A percentile compares a stretch with the other conserved stretches of the same genome.
phyloP scores from a whole-genome alignment of 2,113 vertebrate genomes.

The Pseudorhombus dupliciocellatus region DNA sequence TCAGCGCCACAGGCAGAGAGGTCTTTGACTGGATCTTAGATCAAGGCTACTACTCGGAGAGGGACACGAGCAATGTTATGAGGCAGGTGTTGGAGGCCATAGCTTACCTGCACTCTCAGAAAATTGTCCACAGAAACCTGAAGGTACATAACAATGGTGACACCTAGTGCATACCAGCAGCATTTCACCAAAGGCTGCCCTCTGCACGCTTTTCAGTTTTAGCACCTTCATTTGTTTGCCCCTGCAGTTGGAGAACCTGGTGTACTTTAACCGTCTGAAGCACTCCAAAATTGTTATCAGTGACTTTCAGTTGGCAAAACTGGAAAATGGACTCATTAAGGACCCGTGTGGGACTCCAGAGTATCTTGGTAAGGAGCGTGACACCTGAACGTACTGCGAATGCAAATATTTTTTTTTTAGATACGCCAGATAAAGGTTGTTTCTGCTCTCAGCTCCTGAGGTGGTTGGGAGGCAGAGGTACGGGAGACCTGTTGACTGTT shows the following conservation, averaged over 20 bases:
- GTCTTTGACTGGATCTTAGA: slow-evolving; percentile 99
- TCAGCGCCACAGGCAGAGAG: slow-evolving; percentile 94
- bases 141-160: slow-evolving; percentile 83
- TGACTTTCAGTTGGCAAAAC: slow-evolving; percentile 97
- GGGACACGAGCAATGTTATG: slow-evolving; percentile 97
- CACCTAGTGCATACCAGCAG: slow-evolving; percentile 54
- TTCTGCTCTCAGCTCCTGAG: slow-evolving; percentile 87
- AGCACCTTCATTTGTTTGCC: slow-evolving; percentile 13
- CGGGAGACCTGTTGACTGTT: slow-evolving; percentile 95
- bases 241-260: slow-evolving; percentile 93
- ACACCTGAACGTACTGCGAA: neutral
- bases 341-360: slow-evolving; percentile 98
- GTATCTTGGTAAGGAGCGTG: slow-evolving; percentile 84
- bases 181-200: slow-evolving; percentile 27
- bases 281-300: slow-evolving; percentile 99
- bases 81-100: slow-evolving; percentile 96
- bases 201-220: neutral
- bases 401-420: neutral
- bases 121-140: slow-evolving; percentile 96
- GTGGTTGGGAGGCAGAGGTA: slow-evolving; percentile 96
- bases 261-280: slow-evolving; percentile 97
- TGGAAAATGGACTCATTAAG: slow-evolving; percentile 96
- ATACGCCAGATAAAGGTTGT: neutral
- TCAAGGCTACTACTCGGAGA: slow-evolving; percentile 97
- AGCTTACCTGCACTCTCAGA: slow-evolving; percentile 95